A percentile compares a stretch with the other conserved stretches of the same genome.
Conservation (phyloP, 2,888 invertebrate genomes). For the Conistra vaccinii region DNA sequence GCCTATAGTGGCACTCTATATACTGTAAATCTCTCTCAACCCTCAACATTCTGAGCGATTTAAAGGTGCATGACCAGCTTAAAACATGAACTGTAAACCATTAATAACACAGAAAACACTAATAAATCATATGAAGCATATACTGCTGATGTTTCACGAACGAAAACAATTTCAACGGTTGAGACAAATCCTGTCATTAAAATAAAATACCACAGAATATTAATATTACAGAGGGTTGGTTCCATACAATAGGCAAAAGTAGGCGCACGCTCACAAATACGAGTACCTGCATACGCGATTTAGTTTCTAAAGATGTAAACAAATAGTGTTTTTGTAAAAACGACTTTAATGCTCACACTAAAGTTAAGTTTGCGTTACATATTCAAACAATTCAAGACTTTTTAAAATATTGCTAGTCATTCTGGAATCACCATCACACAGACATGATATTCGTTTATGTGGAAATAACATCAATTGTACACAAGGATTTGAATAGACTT, state of each 20-base stretch:
- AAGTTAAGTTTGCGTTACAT: not conserved
- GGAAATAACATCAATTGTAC: not conserved
- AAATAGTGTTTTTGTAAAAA: not conserved
- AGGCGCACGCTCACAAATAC: not conserved
- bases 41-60: not conserved
- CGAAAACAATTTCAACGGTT: slow-evolving; percentile 41
- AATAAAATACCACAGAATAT: slow-evolving; percentile 9
- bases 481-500: too few relatives aligned
- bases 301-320: not conserved
- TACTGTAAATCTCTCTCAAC: not conserved
- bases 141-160: slow-evolving; percentile 20
- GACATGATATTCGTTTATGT: not conserved
- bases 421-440: not conserved
- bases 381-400: not conserved
- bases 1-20: too few relatives aligned
- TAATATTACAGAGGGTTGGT: not conserved
- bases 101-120: slow-evolving; percentile 42
- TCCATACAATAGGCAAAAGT: not conserved
- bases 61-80: slow-evolving; percentile 17
- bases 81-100: slow-evolving; percentile 32
- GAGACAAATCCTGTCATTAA: slow-evolving; percentile 42
- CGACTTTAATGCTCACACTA: too few relatives aligned
- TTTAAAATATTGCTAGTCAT: too few relatives aligned
- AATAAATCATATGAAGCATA: slow-evolving; percentile 45
- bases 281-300: not conserved